Percentiles rank a stretch among this genome's conserved stretches.
phyloP scores from a whole-genome alignment of 2,888 invertebrate species.

The Acrobasis consociella region DNA sequence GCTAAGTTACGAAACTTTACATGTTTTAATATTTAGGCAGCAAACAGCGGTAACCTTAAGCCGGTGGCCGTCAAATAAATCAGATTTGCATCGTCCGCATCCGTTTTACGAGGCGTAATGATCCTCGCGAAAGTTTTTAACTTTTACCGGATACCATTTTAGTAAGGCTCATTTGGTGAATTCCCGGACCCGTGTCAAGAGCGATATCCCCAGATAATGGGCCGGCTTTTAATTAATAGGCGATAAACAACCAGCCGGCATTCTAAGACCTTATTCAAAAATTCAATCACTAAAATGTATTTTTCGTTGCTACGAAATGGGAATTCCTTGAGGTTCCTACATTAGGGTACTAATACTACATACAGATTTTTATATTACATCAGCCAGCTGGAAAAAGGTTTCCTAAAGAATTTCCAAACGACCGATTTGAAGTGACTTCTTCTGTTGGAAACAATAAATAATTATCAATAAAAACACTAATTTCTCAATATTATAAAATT shows the following conservation, averaged over 20 bases:
- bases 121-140: slow-evolving; percentile 42
- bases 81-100: slow-evolving; percentile 46
- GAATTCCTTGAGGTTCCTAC: background rate
- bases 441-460: no score
- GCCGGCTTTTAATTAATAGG: slow-evolving; percentile 28
- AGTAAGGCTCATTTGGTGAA: slow-evolving; percentile 38
- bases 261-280: slow-evolving; percentile 23
- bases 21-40: slow-evolving; percentile 29
- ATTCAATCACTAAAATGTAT: background rate
- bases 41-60: slow-evolving; percentile 43
- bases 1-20: background rate
- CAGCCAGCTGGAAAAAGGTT: no score
- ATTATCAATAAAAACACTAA: no score
- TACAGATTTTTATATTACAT: no score
- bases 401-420: no score
- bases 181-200: slow-evolving; percentile 39
- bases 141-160: slow-evolving; percentile 43
- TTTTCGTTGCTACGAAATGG: background rate
- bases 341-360: background rate
- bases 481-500: no score
- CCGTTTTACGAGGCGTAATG: slow-evolving; percentile 42
- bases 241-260: slow-evolving; percentile 31
- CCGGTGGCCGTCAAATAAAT: slow-evolving; percentile 40
- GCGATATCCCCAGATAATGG: slow-evolving; percentile 33
- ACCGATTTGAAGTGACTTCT: no score